Conservation (phyloP, 2,888 invertebrate genomes). For the Crocallis elinguaria region DNA sequence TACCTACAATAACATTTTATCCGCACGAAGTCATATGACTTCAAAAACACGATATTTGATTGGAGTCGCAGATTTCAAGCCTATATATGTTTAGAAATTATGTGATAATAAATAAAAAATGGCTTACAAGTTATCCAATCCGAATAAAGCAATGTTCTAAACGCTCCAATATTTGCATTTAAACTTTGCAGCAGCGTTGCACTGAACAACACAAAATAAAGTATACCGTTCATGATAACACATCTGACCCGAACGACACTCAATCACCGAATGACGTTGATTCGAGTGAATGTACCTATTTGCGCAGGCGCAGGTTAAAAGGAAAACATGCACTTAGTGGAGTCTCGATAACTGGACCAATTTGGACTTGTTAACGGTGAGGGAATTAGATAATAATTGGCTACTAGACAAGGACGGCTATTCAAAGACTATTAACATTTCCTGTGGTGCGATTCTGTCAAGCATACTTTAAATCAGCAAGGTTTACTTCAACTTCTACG, state of each 20-base stretch:
- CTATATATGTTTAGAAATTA: neutral
- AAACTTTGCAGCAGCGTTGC: constrained; percentile 40
- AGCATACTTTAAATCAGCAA: no score
- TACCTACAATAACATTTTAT: no score
- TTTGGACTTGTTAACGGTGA: constrained; percentile 15
- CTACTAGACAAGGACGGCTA: neutral
- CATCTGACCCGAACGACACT: constrained; percentile 44
- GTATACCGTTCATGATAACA: constrained; percentile 43
- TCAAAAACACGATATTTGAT: no score
- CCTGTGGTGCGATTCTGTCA: no score
- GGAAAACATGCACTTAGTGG: constrained; percentile 26
- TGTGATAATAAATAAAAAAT: neutral
- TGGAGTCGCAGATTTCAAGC: neutral
- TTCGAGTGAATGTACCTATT: neutral
- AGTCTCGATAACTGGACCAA: constrained; percentile 24
- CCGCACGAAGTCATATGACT: no score
- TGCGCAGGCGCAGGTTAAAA: constrained; percentile 20
- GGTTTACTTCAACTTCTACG: no score
- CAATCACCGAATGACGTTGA: constrained; percentile 48
- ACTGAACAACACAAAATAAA: constrained; percentile 42
- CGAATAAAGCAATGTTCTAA: constrained; percentile 64
- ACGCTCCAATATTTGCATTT: constrained; percentile 54
- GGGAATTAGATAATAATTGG: constrained; percentile 5
- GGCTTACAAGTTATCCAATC: constrained; percentile 72
- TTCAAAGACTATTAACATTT: neutral